Evolutionary conservation across 2,888 invertebrate species (phyloP).

Genomic region (Sepiola atlantica): DNA sequence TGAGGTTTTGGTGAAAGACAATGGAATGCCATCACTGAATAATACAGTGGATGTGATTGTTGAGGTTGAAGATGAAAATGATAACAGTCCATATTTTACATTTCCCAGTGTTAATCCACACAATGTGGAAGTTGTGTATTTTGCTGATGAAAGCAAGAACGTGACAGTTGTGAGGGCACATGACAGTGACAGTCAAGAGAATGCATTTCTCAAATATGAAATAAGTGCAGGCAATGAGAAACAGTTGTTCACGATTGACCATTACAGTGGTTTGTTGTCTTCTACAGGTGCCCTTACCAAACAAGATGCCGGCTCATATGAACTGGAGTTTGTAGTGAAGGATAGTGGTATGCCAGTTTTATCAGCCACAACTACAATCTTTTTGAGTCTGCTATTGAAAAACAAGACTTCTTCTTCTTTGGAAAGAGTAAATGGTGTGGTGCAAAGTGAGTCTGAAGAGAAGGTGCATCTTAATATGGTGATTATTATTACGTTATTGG

Average conservation of each 20-base stretch:
- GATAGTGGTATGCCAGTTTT: background rate
- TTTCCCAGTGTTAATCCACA: background rate
- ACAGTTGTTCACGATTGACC: slow-evolving; percentile 32
- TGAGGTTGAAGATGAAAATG: too few species aligned
- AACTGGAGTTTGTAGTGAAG: background rate
- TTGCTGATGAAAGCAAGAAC: slow-evolving; percentile 32
- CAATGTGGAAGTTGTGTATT: background rate
- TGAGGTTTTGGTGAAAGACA: too few species aligned
- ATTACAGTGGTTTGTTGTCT: slow-evolving; percentile 32
- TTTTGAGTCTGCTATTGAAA: background rate
- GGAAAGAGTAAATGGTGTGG: background rate
- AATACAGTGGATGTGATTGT: too few species aligned
- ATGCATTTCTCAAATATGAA: slow-evolving; percentile 11
- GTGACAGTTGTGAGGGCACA: slow-evolving; percentile 12
- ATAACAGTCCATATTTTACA: too few species aligned
- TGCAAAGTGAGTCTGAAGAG: background rate
- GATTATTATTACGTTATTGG: background rate
- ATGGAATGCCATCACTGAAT: too few species aligned
- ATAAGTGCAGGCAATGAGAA: slow-evolving; percentile 9
- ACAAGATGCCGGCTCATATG: slow-evolving; percentile 1
- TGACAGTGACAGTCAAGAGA: slow-evolving; percentile 15
- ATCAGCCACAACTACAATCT: background rate
- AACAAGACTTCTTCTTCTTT: background rate
- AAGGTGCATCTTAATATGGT: slow-evolving; percentile 13
- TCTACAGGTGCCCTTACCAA: slow-evolving; percentile 13